These are phyloP conservation scores for Hecatera dysodea DNA, from an alignment of 2,888 invertebrate species.

Conservation along the genomic window DNA sequence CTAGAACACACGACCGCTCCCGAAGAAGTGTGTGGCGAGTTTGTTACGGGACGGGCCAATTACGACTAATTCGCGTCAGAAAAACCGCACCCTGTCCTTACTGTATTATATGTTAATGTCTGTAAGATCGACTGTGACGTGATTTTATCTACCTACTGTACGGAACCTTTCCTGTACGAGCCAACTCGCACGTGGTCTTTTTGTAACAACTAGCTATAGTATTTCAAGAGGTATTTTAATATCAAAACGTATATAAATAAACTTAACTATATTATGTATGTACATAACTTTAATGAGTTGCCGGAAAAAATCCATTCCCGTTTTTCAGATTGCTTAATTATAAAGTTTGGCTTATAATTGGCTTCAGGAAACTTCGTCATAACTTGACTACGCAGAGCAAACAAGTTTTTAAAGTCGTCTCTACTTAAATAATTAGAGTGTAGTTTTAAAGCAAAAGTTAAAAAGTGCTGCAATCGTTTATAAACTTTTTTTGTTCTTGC, in stretches of 20 bases:
- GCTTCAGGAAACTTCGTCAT: conserved; percentile 26
- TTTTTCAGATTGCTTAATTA: conserved; percentile 35
- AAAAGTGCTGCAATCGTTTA: conserved; percentile 3
- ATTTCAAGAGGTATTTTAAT: neutral
- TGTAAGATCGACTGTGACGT: no score
- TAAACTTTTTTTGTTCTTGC: neutral
- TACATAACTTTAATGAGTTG: conserved; percentile 22
- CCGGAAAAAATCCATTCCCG: conserved; percentile 2
- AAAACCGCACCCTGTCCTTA: no score
- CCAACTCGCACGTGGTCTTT: no score
- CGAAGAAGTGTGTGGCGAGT: no score
- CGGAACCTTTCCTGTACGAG: no score
- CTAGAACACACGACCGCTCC: no score
- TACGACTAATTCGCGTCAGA: no score
- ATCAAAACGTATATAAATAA: neutral
- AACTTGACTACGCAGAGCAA: conserved; percentile 21
- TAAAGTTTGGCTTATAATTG: conserved; percentile 34
- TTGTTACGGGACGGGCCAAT: no score
- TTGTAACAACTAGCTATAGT: neutral
- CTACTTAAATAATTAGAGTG: conserved; percentile 8
- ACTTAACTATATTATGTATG: neutral
- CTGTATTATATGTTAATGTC: no score
- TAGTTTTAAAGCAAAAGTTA: neutral
- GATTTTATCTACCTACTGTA: no score
- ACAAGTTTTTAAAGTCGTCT: conserved; percentile 17